Base-by-base conservation (phyloP, 2,888 invertebrate species). In the Corbicula japonica region DNA sequence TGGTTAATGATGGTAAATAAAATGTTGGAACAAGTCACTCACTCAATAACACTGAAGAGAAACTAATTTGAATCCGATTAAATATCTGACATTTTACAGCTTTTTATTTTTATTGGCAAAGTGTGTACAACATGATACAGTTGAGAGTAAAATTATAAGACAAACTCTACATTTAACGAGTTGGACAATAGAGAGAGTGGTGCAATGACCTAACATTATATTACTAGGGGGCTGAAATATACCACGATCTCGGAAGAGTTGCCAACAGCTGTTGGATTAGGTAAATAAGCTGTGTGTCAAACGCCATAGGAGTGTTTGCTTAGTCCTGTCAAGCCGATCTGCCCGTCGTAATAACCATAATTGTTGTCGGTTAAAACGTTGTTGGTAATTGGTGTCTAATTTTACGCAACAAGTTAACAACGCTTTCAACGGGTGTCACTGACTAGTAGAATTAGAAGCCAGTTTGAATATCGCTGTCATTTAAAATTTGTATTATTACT, bases 181-280 rank as follows among this genome's bases (percentile, higher is more conserved):
- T 23, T 46, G 32, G 21, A 48, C n/a, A 50, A n/a, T 54, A 32
- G 32, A 15, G 23, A 23, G 1, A 30, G 23, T 32, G 50, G 65
- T 23, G 52, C 65, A 65, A 50, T 65, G 65, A 52, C 65, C 65
- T 65, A 58, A 58, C 58, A 21, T 28, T n/a, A 28, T 58, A 21
- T 58, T 6, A 32, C 12, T 32, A 52, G 26, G 5, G 32, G 32
- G 56, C 34, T 12, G 18, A 8, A 8, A 38, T 35, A 58, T n/a
- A 28, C 23, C 34, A 18, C 23, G 28, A 34, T 58, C 35, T 35
- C 35, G 58, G 28, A 35, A 50, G 38, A 8, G 52, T 28, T 30
- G 48, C 23, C 23, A 34, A 34, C 50, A 48, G 34, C 28, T n/a
- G 52, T 52, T 26, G 38, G 18, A 8, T 50, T 65, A 26, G 38